These are phyloP conservation scores for Darevskia nairensis DNA, from an alignment of 2,797 vertebrate species.

Conservation along the genomic window DNA sequence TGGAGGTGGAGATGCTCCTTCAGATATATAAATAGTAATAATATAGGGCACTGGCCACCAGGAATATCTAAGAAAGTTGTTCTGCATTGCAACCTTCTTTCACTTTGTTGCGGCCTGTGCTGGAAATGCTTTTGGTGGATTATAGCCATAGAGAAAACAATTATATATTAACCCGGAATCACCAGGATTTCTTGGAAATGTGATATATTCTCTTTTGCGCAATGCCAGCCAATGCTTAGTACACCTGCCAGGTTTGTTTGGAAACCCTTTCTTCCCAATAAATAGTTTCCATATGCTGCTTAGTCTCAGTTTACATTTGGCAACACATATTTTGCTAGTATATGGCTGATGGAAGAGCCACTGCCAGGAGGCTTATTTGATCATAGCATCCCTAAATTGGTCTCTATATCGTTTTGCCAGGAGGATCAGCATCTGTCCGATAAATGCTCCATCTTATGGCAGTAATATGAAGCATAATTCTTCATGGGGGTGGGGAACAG, in stretches of 20 bases:
- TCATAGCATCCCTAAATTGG: not conserved
- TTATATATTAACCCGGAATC: not conserved
- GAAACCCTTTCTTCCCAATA: conserved; percentile 19
- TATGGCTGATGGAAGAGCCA: not conserved
- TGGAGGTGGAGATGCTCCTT: no score
- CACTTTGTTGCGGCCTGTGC: no score
- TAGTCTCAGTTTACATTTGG: not conserved
- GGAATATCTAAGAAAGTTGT: no score
- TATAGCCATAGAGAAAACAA: no score
- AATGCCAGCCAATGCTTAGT: conserved; percentile 14
- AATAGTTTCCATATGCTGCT: not conserved
- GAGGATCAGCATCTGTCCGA: not conserved
- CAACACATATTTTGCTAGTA: conserved; percentile 6
- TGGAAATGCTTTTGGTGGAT: no score
- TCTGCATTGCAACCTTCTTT: no score
- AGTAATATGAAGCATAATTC: not conserved
- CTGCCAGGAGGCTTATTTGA: not conserved
- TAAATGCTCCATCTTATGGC: not conserved
- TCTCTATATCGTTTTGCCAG: not conserved
- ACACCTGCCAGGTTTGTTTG: conserved; percentile 27
- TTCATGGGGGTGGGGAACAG: not conserved
- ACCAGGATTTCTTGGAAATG: conserved; percentile 5
- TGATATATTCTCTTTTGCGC: conserved; percentile 4
- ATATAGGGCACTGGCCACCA: no score
- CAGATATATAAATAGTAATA: no score